A percentile compares a stretch with the other conserved stretches of the same genome.
phyloP scores from a whole-genome alignment of 2,113 vertebrate species.

The Anser brachyrhynchus region DNA sequence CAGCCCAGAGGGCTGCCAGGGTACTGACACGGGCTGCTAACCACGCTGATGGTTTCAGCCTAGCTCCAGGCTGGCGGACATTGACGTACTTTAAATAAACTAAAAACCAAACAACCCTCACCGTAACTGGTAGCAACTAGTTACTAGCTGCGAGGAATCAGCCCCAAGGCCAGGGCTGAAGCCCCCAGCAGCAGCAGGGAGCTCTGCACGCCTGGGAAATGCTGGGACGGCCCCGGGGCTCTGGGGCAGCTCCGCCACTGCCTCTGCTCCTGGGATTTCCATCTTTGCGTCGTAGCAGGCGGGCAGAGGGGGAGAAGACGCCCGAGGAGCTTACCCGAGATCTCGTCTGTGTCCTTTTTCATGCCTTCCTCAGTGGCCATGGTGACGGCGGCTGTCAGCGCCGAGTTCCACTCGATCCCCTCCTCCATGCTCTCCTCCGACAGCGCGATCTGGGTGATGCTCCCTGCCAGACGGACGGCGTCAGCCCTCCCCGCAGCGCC shows the following conservation, averaged over 20 bases:
- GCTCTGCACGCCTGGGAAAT: neutral
- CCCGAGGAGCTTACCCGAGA: slow-evolving; percentile 77
- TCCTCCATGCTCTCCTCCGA: slow-evolving; percentile 85
- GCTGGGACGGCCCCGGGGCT: neutral
- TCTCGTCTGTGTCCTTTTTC: slow-evolving; percentile 84
- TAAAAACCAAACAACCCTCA: neutral
- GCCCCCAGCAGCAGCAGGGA: neutral
- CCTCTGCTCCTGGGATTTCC: neutral
- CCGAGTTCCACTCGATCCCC: slow-evolving; percentile 81
- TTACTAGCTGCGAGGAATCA: neutral
- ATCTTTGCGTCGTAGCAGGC: neutral
- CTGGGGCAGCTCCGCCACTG: neutral
- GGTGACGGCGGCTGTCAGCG: slow-evolving; percentile 78
- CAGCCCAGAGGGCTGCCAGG: neutral
- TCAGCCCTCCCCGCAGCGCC: neutral
- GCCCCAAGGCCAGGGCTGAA: neutral
- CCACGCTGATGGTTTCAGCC: neutral
- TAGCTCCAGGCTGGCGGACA: neutral
- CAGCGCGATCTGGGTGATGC: slow-evolving; percentile 77
- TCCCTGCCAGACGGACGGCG: slow-evolving; percentile 64
- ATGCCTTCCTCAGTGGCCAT: slow-evolving; percentile 81
- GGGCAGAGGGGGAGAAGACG: neutral
- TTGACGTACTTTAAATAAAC: neutral
- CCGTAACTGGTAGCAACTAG: neutral
- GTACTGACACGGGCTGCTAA: neutral